A percentile compares a stretch with the other conserved stretches of the same genome.
Evolutionary conservation across 2,888 invertebrate genomes (phyloP).

Genomic region (Geophilus truncorum): DNA sequence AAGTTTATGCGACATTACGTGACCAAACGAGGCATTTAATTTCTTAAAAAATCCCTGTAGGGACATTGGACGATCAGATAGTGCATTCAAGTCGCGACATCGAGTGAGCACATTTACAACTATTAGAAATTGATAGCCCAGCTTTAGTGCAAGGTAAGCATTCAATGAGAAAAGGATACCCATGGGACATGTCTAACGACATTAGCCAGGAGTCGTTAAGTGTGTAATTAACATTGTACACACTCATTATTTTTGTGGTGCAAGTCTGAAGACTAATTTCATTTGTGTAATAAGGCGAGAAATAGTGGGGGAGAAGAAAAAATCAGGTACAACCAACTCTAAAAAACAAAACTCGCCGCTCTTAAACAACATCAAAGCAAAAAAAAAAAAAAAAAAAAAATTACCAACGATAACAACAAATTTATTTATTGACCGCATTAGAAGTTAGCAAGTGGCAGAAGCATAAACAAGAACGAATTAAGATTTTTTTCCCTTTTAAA

Average conservation of each 20-base stretch:
- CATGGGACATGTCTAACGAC: not conserved
- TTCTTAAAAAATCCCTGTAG: not conserved
- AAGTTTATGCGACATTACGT: not conserved
- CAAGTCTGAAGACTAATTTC: not conserved
- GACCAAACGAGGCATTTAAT: not conserved
- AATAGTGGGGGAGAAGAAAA: not conserved
- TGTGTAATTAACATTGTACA: constrained; percentile 16
- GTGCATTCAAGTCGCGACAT: not conserved
- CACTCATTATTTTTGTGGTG: constrained; percentile 20
- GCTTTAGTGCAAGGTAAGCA: constrained; percentile 20
- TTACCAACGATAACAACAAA: not conserved
- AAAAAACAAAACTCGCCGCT: not conserved
- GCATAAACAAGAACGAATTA: not conserved
- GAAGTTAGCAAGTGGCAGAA: not conserved
- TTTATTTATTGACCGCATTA: not conserved
- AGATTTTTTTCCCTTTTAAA: not conserved
- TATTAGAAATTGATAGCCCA: constrained; percentile 20
- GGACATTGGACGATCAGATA: not conserved
- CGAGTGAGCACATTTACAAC: not conserved
- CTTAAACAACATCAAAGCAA: not conserved
- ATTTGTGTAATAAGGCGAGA: constrained; percentile 16
- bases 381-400: not conserved
- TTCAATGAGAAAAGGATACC: constrained; percentile 7
- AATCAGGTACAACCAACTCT: not conserved
- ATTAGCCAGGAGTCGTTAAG: constrained; percentile 20